Evolutionary conservation across 2,797 vertebrate genomes (phyloP).

Genomic region (Sebastes matsubarae): DNA sequence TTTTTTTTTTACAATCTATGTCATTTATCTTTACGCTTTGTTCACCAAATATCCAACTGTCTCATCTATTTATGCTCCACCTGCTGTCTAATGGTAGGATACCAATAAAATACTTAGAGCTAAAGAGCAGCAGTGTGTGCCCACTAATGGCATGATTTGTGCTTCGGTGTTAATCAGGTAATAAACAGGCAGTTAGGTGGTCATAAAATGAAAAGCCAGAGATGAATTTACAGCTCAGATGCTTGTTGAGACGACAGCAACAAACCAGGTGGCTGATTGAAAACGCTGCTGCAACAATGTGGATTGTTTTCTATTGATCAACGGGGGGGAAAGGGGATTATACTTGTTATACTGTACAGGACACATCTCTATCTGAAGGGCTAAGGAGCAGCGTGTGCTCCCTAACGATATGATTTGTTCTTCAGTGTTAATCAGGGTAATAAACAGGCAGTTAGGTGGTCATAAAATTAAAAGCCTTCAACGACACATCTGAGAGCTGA

Average conservation of each 20-base stretch:
- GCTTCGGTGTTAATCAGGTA: neutral
- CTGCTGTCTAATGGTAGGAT: slow-evolving; percentile 21
- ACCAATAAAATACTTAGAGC: slow-evolving; percentile 29
- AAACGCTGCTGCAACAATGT: slow-evolving; percentile 1
- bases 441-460: slow-evolving; percentile 8
- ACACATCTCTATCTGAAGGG: neutral
- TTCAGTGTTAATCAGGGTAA: neutral
- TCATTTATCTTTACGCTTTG: neutral
- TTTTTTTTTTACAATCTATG: slow-evolving; percentile 28
- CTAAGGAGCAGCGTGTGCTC: neutral
- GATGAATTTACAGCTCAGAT: slow-evolving; percentile 29
- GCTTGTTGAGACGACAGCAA: neutral
- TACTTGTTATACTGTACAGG: slow-evolving; percentile 1
- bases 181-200: slow-evolving; percentile 26
- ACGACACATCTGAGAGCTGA: neutral
- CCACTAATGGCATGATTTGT: slow-evolving; percentile 27
- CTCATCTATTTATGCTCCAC: slow-evolving; percentile 1
- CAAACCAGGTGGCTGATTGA: slow-evolving; percentile 31
- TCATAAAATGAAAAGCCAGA: slow-evolving; percentile 40
- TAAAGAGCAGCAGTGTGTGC: neutral
- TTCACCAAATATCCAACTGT: slow-evolving; percentile 9
- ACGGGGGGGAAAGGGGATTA: neutral
- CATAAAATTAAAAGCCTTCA: slow-evolving; percentile 9
- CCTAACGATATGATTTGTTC: neutral
- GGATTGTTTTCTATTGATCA: slow-evolving; percentile 8